Evolutionary conservation across 2,797 vertebrate species (phyloP), one percentile per base, ranked within the genome.

Genomic region (Sebastes iracundus): DNA sequence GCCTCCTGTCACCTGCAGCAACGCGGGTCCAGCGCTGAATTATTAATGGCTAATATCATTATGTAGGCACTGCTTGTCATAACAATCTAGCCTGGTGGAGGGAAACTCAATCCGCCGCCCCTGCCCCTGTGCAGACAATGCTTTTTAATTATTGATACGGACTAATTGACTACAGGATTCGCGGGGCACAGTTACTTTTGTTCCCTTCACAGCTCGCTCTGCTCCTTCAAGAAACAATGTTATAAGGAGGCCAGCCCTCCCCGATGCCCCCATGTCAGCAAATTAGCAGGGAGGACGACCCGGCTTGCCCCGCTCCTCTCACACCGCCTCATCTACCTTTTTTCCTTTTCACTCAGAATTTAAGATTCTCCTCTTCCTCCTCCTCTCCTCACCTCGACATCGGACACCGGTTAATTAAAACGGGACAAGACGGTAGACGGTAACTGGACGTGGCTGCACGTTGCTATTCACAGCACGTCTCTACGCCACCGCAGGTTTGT

Each of bases 101-200:
- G 94, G 94, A 91, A 95, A 95, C 94, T 96, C 95, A 96, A 96
- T 96, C 95, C 95, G 92, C 94, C 28, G 90, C 90, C 87, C 87
- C 84, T 90, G 83, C 89, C 93, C 93, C 93, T 69, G 80, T 84
- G 82, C 94, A 95, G 95, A 95, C 95, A 94, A 95, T 93, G 94
- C 93, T 84, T 91, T 96, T 98, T 96, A 97, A 98, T 97, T 97
- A 98, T 98, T 98, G 96, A 98, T 98, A 96, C 82, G 80, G 96
- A 96, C 96, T 98, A 98, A 98, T 98, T 98, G 97, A 97, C 97
- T 96, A 98, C 97, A 98, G 97, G 97, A 96, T 96, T 97, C 95
- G 90, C 90, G 91, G 96, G 94, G 93, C 96, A 95, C 93, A 88
- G 89, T 95, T 95, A 95, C 96, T 95, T 96, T 95, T 95, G 95